A percentile compares a stretch with the other conserved stretches of the same genome.
Conservation (phyloP, 2,797 vertebrate genomes). For the Paramormyrops hopkinsi region DNA sequence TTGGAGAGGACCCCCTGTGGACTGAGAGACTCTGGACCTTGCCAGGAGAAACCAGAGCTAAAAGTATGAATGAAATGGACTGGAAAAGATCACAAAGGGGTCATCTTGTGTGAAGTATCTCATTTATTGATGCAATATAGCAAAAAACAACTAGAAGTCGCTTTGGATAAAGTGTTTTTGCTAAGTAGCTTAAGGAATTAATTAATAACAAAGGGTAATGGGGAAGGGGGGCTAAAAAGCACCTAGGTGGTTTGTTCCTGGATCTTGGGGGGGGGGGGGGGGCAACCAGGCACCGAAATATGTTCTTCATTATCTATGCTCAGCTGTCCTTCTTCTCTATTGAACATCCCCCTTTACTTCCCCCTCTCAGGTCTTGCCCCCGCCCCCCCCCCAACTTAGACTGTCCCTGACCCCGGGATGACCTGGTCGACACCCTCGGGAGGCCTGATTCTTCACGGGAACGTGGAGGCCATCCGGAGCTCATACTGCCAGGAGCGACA, state of each 20-base stretch:
- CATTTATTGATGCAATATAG: background rate
- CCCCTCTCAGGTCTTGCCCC: constrained; percentile 26
- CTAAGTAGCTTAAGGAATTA: background rate
- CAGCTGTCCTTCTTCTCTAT: constrained; percentile 8
- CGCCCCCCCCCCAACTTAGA: background rate
- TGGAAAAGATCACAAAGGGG: background rate
- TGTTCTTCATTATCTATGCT: constrained; percentile 19
- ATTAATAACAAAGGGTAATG: background rate
- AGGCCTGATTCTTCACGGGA: constrained; percentile 63
- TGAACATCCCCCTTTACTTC: constrained; percentile 27
- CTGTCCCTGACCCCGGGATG: constrained; percentile 43
- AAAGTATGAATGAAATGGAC: background rate
- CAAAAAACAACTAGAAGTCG: background rate
- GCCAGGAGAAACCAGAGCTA: background rate
- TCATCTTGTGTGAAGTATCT: background rate
- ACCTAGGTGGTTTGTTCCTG: background rate
- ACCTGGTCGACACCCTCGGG: constrained; percentile 54
- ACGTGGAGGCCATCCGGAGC: constrained; percentile 26
- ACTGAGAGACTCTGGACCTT: background rate
- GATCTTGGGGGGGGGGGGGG: background rate
- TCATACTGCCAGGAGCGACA: background rate
- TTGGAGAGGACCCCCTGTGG: background rate
- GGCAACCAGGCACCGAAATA: background rate
- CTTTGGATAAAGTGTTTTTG: background rate
- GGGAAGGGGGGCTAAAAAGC: background rate